Base-by-base conservation (phyloP, 2,888 invertebrate species). In the Oscheius onirici region DNA sequence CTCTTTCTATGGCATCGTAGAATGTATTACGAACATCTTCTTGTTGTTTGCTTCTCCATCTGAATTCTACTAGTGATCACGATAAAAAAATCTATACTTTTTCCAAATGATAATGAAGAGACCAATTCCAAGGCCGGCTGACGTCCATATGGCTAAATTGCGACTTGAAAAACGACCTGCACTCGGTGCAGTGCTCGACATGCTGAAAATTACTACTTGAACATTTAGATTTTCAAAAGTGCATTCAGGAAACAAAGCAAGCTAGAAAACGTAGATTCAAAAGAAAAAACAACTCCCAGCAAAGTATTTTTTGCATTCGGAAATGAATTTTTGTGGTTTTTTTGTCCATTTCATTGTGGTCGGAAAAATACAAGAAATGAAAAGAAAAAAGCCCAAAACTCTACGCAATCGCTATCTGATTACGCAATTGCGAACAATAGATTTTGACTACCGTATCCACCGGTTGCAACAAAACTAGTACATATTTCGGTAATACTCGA, bases 81-180 rank as follows among this genome's bases (percentile, higher is more conserved):
- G 15, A 51, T 15, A 1, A 49, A 49, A 22, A 24, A 66, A 2
- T 24, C 54, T n/a, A 15, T 17, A 66, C 66, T 34, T 66, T 51
- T 17, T 24, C 54, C 26, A 65, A 5, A 41, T 20, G 40, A 66
- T 40, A 8, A 66, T 11, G 34, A 52, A 15, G 34, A 66, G 10
- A 52, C 66, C 66, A 17, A 63, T 3, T 44, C 63, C 49, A 13
- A 52, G n/a, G 13, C 66, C 66, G 15, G 41, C 66, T 41, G 66
- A 22, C 22, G 66, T 34, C 20, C n/a, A 41, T 28, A 41, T n/a
- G 20, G 41, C 40, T 20, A 54, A 22, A 20, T 20, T 28, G 11
- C 20, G 22, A 24, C 24, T 5, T 34, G 44, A 54, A n/a, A 52
- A 28, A 3, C 26, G 3, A 24, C 22, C 22, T 22, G 43, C 60